phyloP scores from a whole-genome alignment of 2,797 vertebrate genomes.

The Sebastolobus altivelis region DNA sequence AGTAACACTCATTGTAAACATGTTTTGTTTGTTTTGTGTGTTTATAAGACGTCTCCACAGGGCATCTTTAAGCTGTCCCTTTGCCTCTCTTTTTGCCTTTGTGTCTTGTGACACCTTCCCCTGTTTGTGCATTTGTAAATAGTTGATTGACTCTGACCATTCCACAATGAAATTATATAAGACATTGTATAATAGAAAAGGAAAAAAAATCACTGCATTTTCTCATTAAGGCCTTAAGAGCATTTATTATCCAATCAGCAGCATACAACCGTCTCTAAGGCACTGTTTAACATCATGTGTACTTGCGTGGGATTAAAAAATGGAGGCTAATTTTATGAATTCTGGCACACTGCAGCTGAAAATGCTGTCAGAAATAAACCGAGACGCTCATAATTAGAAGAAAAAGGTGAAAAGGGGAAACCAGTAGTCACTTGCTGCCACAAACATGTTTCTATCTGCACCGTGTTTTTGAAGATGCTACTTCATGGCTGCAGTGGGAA shows the following conservation, averaged over 20 bases:
- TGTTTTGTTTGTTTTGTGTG: slow-evolving; percentile 3
- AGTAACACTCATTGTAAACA: not conserved
- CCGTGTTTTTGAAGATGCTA: not conserved
- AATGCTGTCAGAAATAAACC: not conserved
- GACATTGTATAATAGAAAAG: not conserved
- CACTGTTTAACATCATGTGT: not conserved
- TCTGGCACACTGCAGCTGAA: not conserved
- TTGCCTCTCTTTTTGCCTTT: not conserved
- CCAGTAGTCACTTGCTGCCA: not conserved
- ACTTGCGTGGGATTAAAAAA: not conserved
- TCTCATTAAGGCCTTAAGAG: not conserved
- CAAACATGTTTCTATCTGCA: not conserved
- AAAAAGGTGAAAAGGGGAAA: not conserved
- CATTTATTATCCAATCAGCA: not conserved
- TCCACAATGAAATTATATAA: not conserved
- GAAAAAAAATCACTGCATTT: not conserved
- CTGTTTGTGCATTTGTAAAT: not conserved
- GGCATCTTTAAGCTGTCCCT: not conserved
- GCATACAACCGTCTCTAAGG: not conserved
- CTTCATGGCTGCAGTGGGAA: not conserved
- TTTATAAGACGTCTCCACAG: not conserved
- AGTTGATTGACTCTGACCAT: not conserved
- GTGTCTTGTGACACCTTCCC: not conserved
- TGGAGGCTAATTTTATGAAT: not conserved
- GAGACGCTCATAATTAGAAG: not conserved